These are phyloP conservation scores for Notothenia rossii DNA, from an alignment of 2,113 vertebrate genomes.

Conservation along the genomic window DNA sequence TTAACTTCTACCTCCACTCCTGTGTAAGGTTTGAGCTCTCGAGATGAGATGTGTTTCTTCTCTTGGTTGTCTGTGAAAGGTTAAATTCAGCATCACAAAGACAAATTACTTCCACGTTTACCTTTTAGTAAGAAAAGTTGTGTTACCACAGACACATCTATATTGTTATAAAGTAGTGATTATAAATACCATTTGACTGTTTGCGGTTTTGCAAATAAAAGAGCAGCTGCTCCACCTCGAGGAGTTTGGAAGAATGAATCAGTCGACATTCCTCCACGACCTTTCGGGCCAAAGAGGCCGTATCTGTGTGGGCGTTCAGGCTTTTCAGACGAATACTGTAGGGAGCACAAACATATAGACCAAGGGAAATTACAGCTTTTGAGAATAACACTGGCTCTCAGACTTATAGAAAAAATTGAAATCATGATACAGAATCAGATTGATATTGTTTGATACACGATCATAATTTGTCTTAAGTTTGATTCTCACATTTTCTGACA, in stretches of 20 bases:
- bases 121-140: too few species aligned
- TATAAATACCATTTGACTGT: slow-evolving; percentile 77
- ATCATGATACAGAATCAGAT: neutral
- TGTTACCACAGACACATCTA: too few species aligned
- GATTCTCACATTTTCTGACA: slow-evolving; percentile 94
- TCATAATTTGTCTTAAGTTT: neutral
- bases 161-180: neutral
- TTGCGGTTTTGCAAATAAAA: slow-evolving; percentile 94
- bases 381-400: neutral
- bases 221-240: slow-evolving; percentile 92
- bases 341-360: neutral
- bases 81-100: neutral
- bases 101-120: neutral
- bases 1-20: slow-evolving; percentile 89
- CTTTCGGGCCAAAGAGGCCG: slow-evolving; percentile 90
- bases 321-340: slow-evolving; percentile 93
- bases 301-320: slow-evolving; percentile 91
- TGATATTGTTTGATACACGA: neutral
- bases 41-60: slow-evolving; percentile 87
- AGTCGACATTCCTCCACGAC: slow-evolving; percentile 95
- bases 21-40: slow-evolving; percentile 90
- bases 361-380: neutral
- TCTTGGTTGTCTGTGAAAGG: slow-evolving; percentile 84
- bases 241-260: slow-evolving; percentile 91
- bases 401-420: neutral